Conservation (phyloP, 2,888 invertebrate species). For the Ypsolopha sequella region DNA sequence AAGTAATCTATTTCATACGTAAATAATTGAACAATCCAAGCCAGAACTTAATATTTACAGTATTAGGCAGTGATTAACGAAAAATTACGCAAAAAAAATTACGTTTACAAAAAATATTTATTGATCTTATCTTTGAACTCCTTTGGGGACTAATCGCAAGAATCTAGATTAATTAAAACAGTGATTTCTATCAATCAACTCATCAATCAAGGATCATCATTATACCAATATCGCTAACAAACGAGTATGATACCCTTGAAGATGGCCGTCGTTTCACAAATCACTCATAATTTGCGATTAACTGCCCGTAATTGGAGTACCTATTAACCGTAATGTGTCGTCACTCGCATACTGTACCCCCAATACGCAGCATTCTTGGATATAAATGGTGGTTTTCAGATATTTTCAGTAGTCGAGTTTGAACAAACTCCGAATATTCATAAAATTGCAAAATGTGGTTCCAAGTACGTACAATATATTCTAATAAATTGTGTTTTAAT, state of each 20-base stretch:
- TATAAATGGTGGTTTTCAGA: slow-evolving; percentile 2
- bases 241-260: slow-evolving; percentile 5
- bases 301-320: not conserved
- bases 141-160: no score
- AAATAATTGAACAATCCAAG: no score
- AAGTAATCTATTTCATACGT: no score
- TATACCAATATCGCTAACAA: not conserved
- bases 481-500: no score
- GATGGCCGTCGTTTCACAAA: slow-evolving; percentile 2
- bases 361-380: not conserved
- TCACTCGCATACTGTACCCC: slow-evolving; percentile 3
- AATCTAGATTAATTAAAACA: not conserved
- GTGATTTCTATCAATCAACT: not conserved
- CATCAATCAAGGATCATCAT: not conserved
- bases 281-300: not conserved
- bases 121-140: not conserved
- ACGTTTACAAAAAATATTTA: no score
- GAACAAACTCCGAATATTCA: slow-evolving; percentile 22
- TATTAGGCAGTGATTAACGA: no score
- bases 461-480: slow-evolving; percentile 24
- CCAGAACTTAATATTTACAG: no score
- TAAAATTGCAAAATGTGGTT: slow-evolving; percentile 26
- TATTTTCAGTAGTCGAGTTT: slow-evolving; percentile 24
- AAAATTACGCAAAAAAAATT: no score
- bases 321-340: slow-evolving; percentile 4